Base-by-base conservation (phyloP, 2,797 vertebrate genomes). In the Mallotus villosus region DNA sequence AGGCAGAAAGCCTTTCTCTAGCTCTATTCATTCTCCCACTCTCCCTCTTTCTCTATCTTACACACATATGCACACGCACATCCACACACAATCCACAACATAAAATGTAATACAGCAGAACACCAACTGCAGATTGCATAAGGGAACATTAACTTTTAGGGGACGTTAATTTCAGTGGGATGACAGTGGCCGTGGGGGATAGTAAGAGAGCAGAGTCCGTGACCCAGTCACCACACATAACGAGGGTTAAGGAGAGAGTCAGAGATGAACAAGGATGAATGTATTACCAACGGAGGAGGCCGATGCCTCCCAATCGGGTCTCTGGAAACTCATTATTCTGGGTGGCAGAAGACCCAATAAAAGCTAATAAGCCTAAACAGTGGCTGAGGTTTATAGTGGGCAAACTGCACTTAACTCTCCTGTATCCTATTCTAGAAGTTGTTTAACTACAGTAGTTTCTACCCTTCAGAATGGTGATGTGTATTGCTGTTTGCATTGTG, bases 141-240 rank as follows among this genome's bases (percentile, higher is more conserved):
- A 78, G 76, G 91, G 89, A 78, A 89, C 90, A 91, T 93, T 93
- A 92, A 90, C 83, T 91, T 94, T 94, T 89, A 93, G 87, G 83
- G 80, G 84, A 81, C 77, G 85, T 79, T 83, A 85, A 92, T 91
- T 88, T 80, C 84, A 37, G 4, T 73, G 75, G 78, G 79, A 72
- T 87, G 84, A 88, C 86, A 87, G 86, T 70, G 81, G 68, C 57
- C 19, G 17, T 21, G 5, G 21, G 59, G 59, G 59, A 27, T 3
- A 24, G 59, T 6, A 11, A 19, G 25, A 12, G 22, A 61, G 59
- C 41, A 46, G 59, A 14, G 76, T 87, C 85, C 74, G 70, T 90
- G 88, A 88, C 88, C 89, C 63, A 55, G 57, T 82, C 79, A 69
- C 82, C 72, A 53, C 77, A 73, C 78, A 88, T 91, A 91, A 93